phyloP scores from a whole-genome alignment of 2,113 vertebrate genomes.

The Dromiciops gliroides region DNA sequence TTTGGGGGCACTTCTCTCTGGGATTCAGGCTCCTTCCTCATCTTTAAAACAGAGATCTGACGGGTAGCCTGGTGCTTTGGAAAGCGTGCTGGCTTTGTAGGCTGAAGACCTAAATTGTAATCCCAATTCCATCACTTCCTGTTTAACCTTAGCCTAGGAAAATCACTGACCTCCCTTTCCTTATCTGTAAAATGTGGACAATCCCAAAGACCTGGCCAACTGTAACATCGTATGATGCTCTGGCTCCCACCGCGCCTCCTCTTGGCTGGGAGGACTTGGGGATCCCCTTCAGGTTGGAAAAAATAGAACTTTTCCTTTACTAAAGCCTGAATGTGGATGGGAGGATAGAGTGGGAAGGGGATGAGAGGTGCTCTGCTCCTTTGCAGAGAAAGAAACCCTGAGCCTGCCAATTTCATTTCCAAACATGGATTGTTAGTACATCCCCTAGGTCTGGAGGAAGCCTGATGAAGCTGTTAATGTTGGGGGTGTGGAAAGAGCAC shows the following conservation, averaged over 20 bases:
- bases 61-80: background rate
- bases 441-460: background rate
- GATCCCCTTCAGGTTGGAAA: background rate
- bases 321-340: background rate
- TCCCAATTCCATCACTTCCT: background rate
- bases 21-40: too few relatives aligned
- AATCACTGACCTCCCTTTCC: background rate
- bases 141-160: background rate
- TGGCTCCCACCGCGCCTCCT: background rate
- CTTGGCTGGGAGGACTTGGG: background rate
- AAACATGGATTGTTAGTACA: background rate
- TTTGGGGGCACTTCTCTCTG: background rate
- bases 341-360: background rate
- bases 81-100: background rate
- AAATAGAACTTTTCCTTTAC: background rate
- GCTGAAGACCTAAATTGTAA: background rate
- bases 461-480: background rate
- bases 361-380: background rate
- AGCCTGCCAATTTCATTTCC: background rate
- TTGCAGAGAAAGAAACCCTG: background rate
- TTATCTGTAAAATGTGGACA: background rate
- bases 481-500: background rate
- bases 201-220: background rate
- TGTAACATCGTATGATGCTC: background rate
- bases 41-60: background rate